These are phyloP conservation scores for Salminus brasiliensis DNA, from an alignment of 2,113 vertebrate species.

Conservation along the genomic window DNA sequence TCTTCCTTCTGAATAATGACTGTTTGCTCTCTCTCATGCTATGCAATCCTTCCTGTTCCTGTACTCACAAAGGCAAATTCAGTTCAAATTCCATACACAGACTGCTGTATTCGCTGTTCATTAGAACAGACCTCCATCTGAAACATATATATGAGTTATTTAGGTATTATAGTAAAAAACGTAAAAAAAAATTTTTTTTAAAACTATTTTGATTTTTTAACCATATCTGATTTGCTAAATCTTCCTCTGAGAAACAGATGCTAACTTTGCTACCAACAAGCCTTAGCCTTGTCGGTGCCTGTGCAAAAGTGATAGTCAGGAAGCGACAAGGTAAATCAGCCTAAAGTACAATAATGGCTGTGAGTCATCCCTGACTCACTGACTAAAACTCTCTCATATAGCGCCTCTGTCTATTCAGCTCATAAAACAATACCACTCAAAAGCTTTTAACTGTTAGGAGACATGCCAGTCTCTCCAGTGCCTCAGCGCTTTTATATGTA, in stretches of 20 bases:
- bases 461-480: neutral
- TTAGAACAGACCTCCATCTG: neutral
- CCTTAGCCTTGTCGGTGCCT: neutral
- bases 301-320: neutral
- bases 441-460: neutral
- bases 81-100: neutral
- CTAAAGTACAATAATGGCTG: slow-evolving; percentile 2
- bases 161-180: no score
- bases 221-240: no score
- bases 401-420: neutral
- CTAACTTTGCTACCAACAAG: no score
- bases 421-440: slow-evolving; percentile 35
- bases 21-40: neutral
- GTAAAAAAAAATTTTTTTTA: no score
- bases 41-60: neutral
- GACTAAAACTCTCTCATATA: slow-evolving; percentile 1
- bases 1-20: neutral
- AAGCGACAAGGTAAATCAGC: neutral
- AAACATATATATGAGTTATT: no score
- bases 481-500: neutral
- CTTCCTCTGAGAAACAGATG: no score
- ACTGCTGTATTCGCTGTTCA: neutral
- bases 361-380: slow-evolving; percentile 33
- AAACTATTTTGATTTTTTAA: no score
- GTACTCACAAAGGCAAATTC: neutral